phyloP scores from a whole-genome alignment of 2,888 invertebrate genomes.

The Cantharis nigra region DNA sequence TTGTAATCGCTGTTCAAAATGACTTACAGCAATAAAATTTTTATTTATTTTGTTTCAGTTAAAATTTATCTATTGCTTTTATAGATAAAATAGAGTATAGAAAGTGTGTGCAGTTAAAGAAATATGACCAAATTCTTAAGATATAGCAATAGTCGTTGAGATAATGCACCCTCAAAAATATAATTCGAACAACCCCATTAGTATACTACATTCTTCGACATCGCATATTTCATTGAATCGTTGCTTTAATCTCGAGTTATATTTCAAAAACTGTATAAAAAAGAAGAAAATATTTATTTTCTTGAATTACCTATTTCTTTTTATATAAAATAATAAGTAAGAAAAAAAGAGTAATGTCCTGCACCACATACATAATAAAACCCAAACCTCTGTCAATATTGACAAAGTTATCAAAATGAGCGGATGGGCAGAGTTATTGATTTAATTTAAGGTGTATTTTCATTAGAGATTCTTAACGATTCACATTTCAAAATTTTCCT shows the following conservation, averaged over 20 bases:
- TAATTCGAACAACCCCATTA: slow-evolving; percentile 32
- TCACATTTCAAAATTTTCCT: slow-evolving; percentile 25
- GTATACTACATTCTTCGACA: slow-evolving; percentile 24
- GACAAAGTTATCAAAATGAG: slow-evolving; percentile 29
- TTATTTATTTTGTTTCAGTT: slow-evolving; percentile 18
- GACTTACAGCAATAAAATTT: slow-evolving; percentile 19
- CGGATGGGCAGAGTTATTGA: slow-evolving; percentile 33
- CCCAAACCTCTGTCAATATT: slow-evolving; percentile 30
- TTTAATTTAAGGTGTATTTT: slow-evolving; percentile 35
- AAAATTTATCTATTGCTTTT: slow-evolving; percentile 26
- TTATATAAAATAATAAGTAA: background rate
- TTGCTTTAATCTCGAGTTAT: background rate
- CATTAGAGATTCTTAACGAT: slow-evolving; percentile 28
- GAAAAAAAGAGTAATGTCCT: background rate
- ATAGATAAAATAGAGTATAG: slow-evolving; percentile 18
- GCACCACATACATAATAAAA: background rate
- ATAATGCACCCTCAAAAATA: slow-evolving; percentile 22
- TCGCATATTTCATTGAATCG: background rate
- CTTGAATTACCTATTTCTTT: background rate
- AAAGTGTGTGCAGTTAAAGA: slow-evolving; percentile 11
- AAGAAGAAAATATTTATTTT: background rate
- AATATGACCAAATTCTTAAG: slow-evolving; percentile 28
- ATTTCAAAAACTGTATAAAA: background rate
- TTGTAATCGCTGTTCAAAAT: background rate
- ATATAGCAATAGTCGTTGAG: slow-evolving; percentile 25